Evolutionary conservation across 2,888 invertebrate genomes (phyloP).

Genomic region (Archaeoteleia sp.): DNA sequence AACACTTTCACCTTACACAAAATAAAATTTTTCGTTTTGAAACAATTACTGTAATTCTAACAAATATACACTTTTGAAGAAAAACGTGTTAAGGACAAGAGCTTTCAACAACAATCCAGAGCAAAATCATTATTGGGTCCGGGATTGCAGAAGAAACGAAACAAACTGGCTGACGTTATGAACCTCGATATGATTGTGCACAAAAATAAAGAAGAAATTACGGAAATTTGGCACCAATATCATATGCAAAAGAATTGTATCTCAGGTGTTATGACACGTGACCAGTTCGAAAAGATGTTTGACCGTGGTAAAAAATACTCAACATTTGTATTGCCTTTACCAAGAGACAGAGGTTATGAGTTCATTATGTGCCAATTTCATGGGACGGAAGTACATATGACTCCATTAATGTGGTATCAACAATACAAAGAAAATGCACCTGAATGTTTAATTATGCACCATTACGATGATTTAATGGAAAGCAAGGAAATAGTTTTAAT

Average conservation of each 20-base stretch:
- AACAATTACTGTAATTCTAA: too few species aligned
- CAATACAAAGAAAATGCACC: constrained; percentile 92
- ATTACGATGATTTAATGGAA: constrained; percentile 84
- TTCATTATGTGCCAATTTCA: constrained; percentile 87
- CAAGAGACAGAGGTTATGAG: constrained; percentile 89
- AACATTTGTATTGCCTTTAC: constrained; percentile 87
- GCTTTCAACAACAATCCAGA: constrained; percentile 58
- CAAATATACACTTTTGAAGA: constrained; percentile 61
- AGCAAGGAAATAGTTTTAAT: constrained; percentile 86
- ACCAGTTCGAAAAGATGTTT: constrained; percentile 79
- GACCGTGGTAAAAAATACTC: constrained; percentile 79
- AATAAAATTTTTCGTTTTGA: too few species aligned
- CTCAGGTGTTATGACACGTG: constrained; percentile 82
- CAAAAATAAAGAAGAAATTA: constrained; percentile 83
- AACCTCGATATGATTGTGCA: constrained; percentile 85
- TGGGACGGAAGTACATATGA: constrained; percentile 86
- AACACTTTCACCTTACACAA: too few species aligned
- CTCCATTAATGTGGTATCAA: constrained; percentile 89
- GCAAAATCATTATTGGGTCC: constrained; percentile 61
- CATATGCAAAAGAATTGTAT: constrained; percentile 86
- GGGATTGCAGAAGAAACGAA: constrained; percentile 48
- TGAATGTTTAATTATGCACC: constrained; percentile 87
- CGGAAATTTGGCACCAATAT: constrained; percentile 86
- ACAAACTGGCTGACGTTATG: constrained; percentile 81
- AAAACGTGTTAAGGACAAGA: constrained; percentile 58